phyloP scores from a whole-genome alignment of 2,113 vertebrate genomes.

The Misgurnus mizolepis region DNA sequence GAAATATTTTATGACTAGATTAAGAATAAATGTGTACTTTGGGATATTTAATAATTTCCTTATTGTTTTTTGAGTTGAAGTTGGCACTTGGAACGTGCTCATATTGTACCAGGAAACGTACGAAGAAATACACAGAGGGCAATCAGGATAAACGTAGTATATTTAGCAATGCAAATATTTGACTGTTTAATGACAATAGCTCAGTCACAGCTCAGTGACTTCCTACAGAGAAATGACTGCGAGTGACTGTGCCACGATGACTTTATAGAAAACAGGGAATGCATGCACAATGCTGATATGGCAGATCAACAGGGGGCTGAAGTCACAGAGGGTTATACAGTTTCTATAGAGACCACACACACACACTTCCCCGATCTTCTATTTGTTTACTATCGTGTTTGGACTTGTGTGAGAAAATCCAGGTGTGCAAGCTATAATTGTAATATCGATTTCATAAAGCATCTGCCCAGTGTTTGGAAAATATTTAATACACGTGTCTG shows the following conservation, averaged over 20 bases:
- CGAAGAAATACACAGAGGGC: not conserved
- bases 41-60: too few relatives aligned
- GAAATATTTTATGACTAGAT: not conserved
- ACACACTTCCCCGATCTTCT: slow-evolving; percentile 11
- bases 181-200: slow-evolving; percentile 28
- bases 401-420: slow-evolving; percentile 35
- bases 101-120: not conserved
- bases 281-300: slow-evolving; percentile 11
- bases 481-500: slow-evolving; percentile 64
- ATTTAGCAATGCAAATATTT: slow-evolving; percentile 29
- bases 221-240: slow-evolving; percentile 9
- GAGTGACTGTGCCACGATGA: not conserved
- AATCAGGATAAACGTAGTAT: not conserved
- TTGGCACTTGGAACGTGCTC: not conserved
- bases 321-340: slow-evolving; percentile 49
- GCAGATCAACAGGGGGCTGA: slow-evolving; percentile 18
- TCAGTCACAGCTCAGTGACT: slow-evolving; percentile 14
- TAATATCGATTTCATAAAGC: slow-evolving; percentile 58
- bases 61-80: not conserved
- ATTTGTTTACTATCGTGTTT: slow-evolving; percentile 9
- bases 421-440: slow-evolving; percentile 63
- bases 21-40: too few relatives aligned
- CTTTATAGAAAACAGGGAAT: slow-evolving; percentile 10
- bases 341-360: slow-evolving; percentile 69
- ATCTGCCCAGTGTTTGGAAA: slow-evolving; percentile 54